Conservation (phyloP, 2,888 invertebrate species). For the Nomada hirtipes region DNA sequence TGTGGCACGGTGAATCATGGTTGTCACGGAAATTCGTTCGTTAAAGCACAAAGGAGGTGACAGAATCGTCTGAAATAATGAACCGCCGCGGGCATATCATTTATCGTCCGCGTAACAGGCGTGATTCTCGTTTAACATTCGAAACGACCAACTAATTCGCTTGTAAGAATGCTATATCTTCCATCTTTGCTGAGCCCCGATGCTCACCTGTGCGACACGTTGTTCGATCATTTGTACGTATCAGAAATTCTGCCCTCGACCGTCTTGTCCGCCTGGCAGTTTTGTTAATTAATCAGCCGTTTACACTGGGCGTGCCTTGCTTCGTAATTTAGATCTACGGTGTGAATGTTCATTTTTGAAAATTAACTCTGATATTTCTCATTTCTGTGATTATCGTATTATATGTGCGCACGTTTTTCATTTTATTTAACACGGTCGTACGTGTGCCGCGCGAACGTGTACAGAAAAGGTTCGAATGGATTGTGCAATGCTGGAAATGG, state of each 20-base stretch:
- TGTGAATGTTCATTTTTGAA: too few relatives aligned
- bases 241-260: slow-evolving; percentile 2
- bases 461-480: background rate
- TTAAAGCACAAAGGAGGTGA: slow-evolving; percentile 51
- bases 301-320: too few relatives aligned
- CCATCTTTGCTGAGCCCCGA: background rate
- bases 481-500: background rate
- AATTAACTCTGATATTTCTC: too few relatives aligned
- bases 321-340: too few relatives aligned
- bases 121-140: slow-evolving; percentile 40
- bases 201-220: slow-evolving; percentile 3
- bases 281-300: background rate
- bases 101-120: slow-evolving; percentile 44
- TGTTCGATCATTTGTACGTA: slow-evolving; percentile 6
- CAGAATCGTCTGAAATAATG: slow-evolving; percentile 67
- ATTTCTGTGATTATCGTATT: too few relatives aligned
- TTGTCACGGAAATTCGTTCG: slow-evolving; percentile 40
- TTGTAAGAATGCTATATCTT: slow-evolving; percentile 35
- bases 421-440: background rate
- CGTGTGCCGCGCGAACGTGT: background rate
- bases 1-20: slow-evolving; percentile 57
- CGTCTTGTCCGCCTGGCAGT: background rate
- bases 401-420: too few relatives aligned
- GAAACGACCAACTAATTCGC: slow-evolving; percentile 22
- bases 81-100: slow-evolving; percentile 50